Conservation (phyloP, 2,113 vertebrate species). For the Rhineura floridana region DNA sequence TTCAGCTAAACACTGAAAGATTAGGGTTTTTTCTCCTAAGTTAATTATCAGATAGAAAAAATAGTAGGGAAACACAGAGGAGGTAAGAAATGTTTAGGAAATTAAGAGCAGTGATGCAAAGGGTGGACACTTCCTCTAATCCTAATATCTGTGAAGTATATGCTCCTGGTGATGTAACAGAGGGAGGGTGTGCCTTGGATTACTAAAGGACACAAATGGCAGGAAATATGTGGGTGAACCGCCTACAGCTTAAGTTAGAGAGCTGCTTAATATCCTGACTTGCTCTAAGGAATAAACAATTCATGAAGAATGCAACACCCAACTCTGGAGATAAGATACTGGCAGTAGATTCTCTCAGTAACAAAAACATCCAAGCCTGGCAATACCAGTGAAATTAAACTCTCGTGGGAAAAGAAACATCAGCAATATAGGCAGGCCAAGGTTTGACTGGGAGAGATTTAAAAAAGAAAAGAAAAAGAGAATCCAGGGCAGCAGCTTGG, state of each 20-base stretch:
- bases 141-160: conserved; percentile 52
- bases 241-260: conserved; percentile 6
- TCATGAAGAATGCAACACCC: not conserved
- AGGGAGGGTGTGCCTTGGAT: conserved; percentile 17
- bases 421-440: too few species aligned
- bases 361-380: not conserved
- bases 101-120: not conserved
- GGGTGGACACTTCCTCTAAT: conserved; percentile 32
- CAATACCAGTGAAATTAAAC: not conserved
- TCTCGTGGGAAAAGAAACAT: not conserved
- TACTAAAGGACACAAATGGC: conserved; percentile 52
- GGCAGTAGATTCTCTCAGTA: not conserved
- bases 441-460: not conserved
- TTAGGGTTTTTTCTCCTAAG: not conserved
- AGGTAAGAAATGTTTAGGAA: not conserved
- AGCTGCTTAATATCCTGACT: conserved; percentile 21
- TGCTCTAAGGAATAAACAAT: conserved; percentile 18
- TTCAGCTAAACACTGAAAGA: not conserved
- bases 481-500: not conserved
- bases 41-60: not conserved
- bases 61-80: not conserved
- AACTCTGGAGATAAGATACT: not conserved
- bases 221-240: conserved; percentile 44
- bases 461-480: too few species aligned
- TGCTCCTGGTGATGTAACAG: conserved; percentile 52